These are phyloP conservation scores for Esox niger DNA, from an alignment of 2,113 vertebrate species.

Conservation along the genomic window DNA sequence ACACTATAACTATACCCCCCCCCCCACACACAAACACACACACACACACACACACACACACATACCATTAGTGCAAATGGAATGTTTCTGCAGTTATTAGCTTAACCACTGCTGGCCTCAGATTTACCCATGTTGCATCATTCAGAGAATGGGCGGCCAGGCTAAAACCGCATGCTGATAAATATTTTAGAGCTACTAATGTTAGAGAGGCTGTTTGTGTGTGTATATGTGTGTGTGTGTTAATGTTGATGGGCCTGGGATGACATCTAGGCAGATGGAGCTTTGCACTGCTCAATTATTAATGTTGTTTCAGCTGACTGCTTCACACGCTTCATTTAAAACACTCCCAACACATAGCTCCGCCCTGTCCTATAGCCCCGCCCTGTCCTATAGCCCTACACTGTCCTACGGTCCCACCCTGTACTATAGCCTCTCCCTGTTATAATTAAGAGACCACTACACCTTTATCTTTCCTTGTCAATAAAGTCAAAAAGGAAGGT, in stretches of 20 bases:
- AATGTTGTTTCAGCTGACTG: constrained; percentile 69
- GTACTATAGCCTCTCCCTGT: too few relatives aligned
- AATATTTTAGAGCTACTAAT: constrained; percentile 81
- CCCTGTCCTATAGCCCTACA: too few relatives aligned
- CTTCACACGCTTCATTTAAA: constrained; percentile 55
- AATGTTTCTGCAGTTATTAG: constrained; percentile 42
- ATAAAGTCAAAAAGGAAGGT: too few relatives aligned
- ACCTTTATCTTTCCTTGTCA: too few relatives aligned
- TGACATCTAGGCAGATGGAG: constrained; percentile 73
- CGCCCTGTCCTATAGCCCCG: too few relatives aligned
- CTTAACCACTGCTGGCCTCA: constrained; percentile 37
- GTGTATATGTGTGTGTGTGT: too few relatives aligned
- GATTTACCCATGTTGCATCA: constrained; percentile 50
- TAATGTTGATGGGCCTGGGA: constrained; percentile 18
- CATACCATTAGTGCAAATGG: constrained; percentile 7
- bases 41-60: background rate
- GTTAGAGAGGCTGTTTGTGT: constrained; percentile 30
- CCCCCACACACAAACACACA: background rate
- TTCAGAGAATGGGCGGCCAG: constrained; percentile 39
- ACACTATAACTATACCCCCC: too few relatives aligned
- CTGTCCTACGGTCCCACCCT: too few relatives aligned
- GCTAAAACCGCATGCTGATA: constrained; percentile 66
- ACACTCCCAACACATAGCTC: background rate
- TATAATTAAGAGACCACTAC: too few relatives aligned
- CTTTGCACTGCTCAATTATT: constrained; percentile 83